Base-by-base conservation (phyloP, 2,888 invertebrate genomes). In the Rhodophaea formosa region DNA sequence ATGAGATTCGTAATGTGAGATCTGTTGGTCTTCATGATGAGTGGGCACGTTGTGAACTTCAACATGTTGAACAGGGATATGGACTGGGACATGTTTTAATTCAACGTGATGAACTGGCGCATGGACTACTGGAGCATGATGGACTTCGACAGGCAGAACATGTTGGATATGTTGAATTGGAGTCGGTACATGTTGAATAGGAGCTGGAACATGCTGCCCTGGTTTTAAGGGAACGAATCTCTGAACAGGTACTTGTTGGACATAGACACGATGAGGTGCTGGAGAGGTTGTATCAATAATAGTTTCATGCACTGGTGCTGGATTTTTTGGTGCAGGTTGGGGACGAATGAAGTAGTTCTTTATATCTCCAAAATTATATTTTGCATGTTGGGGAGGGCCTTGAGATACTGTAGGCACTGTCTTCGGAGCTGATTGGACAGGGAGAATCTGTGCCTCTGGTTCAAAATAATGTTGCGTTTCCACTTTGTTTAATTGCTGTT, bases 281-380 rank as follows among this genome's bases (percentile, higher is more conserved):
- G 61, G 14, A 57, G 71, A 32, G 66, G 61, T 32, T 66, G 62
- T n/a, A 72, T 65, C 56, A 47, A 47, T 63, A 14, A 72, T 56
- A 39, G 66, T 58, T 47, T 77, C 72, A 45, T 71, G 72, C 29
- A 73, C 65, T 0, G 75, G 77, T 1, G 72, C 68, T 7, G 75
- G 71, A 30, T 42, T 29, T 47, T 49, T 51, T 3, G 30, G 44
- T 16, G 54, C 32, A 12, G 54, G 45, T 35, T 65, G 65, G 1
- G 61, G 64, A 30, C 71, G 70, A 8, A 74, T 62, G 15, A 74
- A 70, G 53, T 71, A 72, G 49, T 70, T 71, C 8, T 66, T 51
- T 16, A 51, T 51, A 17, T 51, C 51, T 3, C 32, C 51, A 7
- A 51, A 51, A 51, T 51, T 51, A 12, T 51, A 51, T 51, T 51